Percentiles rank a stretch among this genome's conserved stretches.
Evolutionary conservation across 1,140 invertebrate genomes (phyloP).

Genomic region (Bursaphelenchus mucronatus): DNA sequence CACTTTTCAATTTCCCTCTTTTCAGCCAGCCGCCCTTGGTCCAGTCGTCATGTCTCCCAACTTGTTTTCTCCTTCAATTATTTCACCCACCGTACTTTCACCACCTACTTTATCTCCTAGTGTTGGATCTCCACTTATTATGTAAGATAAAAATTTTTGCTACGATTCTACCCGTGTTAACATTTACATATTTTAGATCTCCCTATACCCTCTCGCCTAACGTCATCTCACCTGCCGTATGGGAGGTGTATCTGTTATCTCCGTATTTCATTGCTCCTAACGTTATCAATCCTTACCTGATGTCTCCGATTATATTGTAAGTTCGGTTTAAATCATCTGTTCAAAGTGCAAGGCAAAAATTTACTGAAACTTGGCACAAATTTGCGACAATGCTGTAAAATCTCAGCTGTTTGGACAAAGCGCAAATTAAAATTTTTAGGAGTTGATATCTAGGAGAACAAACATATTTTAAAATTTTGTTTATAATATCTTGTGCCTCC

Average conservation of each 20-base stretch:
- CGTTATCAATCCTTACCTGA: constrained; percentile 17
- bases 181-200: not conserved
- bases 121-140: constrained; percentile 1
- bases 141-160: not conserved
- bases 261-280: constrained; percentile 20
- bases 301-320: constrained; percentile 13
- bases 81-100: not conserved
- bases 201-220: constrained; percentile 10
- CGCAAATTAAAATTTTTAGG: too few relatives aligned
- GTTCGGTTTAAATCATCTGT: not conserved
- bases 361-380: too few relatives aligned
- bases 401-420: too few relatives aligned
- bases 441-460: too few relatives aligned
- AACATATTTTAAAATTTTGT: too few relatives aligned
- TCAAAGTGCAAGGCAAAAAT: too few relatives aligned
- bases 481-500: too few relatives aligned
- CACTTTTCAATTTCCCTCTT: too few relatives aligned
- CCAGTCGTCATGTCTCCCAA: constrained; percentile 16
- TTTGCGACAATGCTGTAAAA: too few relatives aligned
- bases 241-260: constrained; percentile 17
- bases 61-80: constrained; percentile 12
- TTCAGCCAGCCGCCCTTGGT: constrained; percentile 10
- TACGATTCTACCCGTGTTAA: too few relatives aligned
- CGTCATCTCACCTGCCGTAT: constrained; percentile 6
- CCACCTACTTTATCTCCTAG: constrained; percentile 14